phyloP scores from a whole-genome alignment of 2,797 vertebrate genomes.

The Clamator glandarius region DNA sequence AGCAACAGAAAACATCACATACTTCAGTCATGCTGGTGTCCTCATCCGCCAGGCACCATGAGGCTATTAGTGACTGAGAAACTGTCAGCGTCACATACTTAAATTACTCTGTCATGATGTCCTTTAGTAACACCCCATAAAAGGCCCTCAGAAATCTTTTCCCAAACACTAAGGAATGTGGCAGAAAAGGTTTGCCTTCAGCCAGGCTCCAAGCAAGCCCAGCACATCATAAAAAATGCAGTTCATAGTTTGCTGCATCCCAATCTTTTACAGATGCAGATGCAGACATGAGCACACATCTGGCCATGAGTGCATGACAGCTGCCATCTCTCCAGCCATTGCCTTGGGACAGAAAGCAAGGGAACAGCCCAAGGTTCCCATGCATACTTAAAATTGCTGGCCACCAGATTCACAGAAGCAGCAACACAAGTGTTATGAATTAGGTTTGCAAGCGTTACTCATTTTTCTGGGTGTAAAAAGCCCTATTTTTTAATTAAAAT shows the following conservation, averaged over 20 bases:
- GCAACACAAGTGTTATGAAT: background rate
- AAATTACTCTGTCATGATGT: background rate
- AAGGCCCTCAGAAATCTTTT: background rate
- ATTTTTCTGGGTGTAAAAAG: conserved; percentile 35
- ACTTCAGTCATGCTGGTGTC: background rate
- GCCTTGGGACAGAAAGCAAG: background rate
- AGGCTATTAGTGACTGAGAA: background rate
- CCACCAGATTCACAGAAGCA: background rate
- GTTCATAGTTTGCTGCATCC: background rate
- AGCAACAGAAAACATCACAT: background rate
- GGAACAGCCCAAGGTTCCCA: background rate
- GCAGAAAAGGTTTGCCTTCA: background rate
- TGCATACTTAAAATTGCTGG: background rate
- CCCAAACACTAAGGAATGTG: conserved; percentile 2
- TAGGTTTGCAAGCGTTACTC: background rate
- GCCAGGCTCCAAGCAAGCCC: background rate
- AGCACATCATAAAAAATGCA: background rate
- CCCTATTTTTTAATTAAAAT: background rate
- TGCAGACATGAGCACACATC: background rate
- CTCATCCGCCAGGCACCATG: background rate
- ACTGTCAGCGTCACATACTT: background rate
- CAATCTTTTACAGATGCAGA: background rate
- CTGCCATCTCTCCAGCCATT: background rate
- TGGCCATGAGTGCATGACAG: background rate
- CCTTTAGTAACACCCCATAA: background rate